These are phyloP conservation scores for Ochropacha duplaris DNA, from an alignment of 2,888 invertebrate species.

Conservation along the genomic window DNA sequence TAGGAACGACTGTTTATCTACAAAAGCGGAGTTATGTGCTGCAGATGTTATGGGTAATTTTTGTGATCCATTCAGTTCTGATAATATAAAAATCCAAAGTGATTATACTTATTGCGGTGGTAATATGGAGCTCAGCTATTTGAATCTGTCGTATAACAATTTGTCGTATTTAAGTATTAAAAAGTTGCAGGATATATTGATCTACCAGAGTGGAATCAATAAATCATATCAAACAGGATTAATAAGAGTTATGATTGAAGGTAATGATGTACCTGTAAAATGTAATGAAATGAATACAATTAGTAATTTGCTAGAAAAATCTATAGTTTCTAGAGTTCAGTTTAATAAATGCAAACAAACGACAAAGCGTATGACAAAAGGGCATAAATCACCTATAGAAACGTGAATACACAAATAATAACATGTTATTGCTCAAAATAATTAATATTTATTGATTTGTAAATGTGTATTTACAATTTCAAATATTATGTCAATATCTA, in stretches of 20 bases:
- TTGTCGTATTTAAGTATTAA: constrained; percentile 41
- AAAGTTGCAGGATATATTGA: constrained; percentile 38
- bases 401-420: constrained; percentile 10
- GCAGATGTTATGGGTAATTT: constrained; percentile 40
- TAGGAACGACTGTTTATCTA: constrained; percentile 21
- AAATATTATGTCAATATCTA: not conserved
- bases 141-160: constrained; percentile 61
- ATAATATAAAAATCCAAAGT: constrained; percentile 24
- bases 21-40: constrained; percentile 35
- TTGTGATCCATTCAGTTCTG: constrained; percentile 39
- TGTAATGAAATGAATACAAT: constrained; percentile 37
- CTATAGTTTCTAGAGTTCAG: not conserved
- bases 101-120: constrained; percentile 38
- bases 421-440: constrained; percentile 13
- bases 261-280: constrained; percentile 46
- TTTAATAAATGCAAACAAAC: not conserved
- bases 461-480: constrained; percentile 37
- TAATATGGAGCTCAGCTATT: constrained; percentile 49
- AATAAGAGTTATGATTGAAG: constrained; percentile 48
- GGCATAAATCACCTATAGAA: not conserved
- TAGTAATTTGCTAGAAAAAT: constrained; percentile 23
- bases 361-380: too few species aligned
- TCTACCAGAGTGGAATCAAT: constrained; percentile 40
- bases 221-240: constrained; percentile 38
- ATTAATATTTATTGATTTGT: constrained; percentile 21